phyloP scores from a whole-genome alignment of 2,113 vertebrate genomes.

The Oreotrochilus melanogaster region DNA sequence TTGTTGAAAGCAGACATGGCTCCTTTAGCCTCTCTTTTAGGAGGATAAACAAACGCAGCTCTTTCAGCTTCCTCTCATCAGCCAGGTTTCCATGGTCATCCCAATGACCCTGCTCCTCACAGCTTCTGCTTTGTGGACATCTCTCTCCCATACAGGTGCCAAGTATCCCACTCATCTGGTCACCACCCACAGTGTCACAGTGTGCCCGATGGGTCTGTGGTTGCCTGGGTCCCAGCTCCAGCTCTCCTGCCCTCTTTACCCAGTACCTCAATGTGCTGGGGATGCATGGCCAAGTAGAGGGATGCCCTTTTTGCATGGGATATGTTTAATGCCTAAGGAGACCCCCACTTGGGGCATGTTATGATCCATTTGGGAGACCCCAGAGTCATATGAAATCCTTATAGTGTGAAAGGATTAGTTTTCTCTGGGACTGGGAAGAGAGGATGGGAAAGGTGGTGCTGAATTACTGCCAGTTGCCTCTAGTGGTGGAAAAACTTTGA shows the following conservation, averaged over 20 bases:
- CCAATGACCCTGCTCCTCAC: not conserved
- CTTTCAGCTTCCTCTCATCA: not conserved
- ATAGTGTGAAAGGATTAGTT: not conserved
- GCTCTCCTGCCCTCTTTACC: not conserved
- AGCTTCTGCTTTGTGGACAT: not conserved
- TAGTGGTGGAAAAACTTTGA: not conserved
- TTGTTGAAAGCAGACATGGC: not conserved
- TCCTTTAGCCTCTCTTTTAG: not conserved
- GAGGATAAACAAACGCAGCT: not conserved
- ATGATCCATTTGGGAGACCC: not conserved
- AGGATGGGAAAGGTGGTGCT: not conserved
- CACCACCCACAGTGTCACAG: rapidly evolving
- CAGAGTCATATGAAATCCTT: not conserved
- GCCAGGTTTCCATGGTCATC: not conserved
- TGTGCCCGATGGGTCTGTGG: not conserved
- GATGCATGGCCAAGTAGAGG: rapidly evolving
- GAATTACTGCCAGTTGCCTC: not conserved
- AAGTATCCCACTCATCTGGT: not conserved
- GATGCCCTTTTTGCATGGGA: too few species aligned
- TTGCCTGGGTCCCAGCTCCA: not conserved
- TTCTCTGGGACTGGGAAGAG: not conserved
- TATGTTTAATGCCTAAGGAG: not conserved
- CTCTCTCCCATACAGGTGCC: not conserved
- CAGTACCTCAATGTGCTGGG: not conserved
- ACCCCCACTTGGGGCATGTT: rapidly evolving